These are phyloP conservation scores for Trichogramma dendrolimi DNA, from an alignment of 2,888 invertebrate species.

Conservation along the genomic window DNA sequence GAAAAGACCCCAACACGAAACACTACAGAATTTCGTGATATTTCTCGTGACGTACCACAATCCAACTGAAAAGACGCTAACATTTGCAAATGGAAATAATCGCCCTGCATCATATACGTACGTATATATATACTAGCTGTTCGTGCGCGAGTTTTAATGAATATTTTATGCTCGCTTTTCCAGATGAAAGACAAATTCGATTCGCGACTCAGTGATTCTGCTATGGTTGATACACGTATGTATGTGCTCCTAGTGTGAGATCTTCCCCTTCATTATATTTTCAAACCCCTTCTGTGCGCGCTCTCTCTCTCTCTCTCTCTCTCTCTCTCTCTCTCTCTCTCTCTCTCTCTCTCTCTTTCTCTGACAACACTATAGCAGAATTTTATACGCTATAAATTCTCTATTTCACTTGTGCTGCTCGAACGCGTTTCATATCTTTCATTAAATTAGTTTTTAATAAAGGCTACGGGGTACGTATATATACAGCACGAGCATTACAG, in stretches of 20 bases:
- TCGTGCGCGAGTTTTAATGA: constrained; percentile 24
- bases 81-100: too few species aligned
- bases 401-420: constrained; percentile 16
- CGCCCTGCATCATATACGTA: too few species aligned
- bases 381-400: constrained; percentile 26
- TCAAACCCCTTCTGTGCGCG: constrained; percentile 16
- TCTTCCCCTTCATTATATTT: constrained; percentile 19
- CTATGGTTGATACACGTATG: too few species aligned
- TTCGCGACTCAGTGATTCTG: constrained; percentile 20
- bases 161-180: constrained; percentile 28
- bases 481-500: too few species aligned
- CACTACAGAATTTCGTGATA: too few species aligned
- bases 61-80: too few species aligned
- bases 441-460: constrained; percentile 22
- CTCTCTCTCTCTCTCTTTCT: not conserved
- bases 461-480: too few species aligned
- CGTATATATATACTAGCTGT: not conserved
- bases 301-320: constrained; percentile 9
- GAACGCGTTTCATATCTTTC: constrained; percentile 20
- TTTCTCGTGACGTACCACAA: too few species aligned
- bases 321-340: constrained; percentile 1
- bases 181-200: constrained; percentile 29
- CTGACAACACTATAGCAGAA: constrained; percentile 5
- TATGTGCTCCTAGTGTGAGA: too few species aligned
- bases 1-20: too few species aligned